Evolutionary conservation across 2,797 vertebrate genomes (phyloP).

Genomic region (Esox masquinongy): DNA sequence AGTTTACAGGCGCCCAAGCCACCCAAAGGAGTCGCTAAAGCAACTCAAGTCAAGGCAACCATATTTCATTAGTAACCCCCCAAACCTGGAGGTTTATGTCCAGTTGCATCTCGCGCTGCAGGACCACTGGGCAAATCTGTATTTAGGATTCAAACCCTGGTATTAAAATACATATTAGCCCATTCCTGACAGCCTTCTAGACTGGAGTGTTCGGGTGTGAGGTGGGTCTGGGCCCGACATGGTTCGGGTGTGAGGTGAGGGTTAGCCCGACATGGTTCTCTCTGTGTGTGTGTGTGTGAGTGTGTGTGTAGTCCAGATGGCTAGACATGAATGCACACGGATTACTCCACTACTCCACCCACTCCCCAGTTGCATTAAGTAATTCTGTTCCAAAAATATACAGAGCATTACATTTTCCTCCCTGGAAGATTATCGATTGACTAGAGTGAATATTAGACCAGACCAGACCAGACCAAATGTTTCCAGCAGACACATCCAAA

Average conservation of each 20-base stretch:
- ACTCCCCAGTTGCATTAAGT: background rate
- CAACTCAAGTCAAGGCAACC: too few species aligned
- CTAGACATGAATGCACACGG: background rate
- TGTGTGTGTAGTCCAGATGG: background rate
- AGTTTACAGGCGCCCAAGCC: too few species aligned
- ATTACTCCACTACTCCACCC: background rate
- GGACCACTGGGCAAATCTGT: too few species aligned
- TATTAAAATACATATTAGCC: too few species aligned
- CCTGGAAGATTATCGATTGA: background rate
- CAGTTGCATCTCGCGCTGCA: too few species aligned
- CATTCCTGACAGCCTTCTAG: too few species aligned
- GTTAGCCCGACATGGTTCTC: background rate
- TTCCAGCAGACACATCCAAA: background rate
- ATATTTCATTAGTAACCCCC: too few species aligned
- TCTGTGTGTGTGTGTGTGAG: background rate
- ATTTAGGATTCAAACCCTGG: too few species aligned
- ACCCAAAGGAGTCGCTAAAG: too few species aligned
- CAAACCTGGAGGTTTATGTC: too few species aligned
- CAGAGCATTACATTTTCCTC: background rate
- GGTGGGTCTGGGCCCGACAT: background rate
- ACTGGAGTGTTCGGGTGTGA: too few species aligned
- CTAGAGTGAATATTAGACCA: background rate
- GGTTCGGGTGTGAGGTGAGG: background rate
- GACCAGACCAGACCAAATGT: background rate
- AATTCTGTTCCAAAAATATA: background rate